phyloP scores from a whole-genome alignment of 1,140 invertebrate genomes.

The Pinna nobilis region DNA sequence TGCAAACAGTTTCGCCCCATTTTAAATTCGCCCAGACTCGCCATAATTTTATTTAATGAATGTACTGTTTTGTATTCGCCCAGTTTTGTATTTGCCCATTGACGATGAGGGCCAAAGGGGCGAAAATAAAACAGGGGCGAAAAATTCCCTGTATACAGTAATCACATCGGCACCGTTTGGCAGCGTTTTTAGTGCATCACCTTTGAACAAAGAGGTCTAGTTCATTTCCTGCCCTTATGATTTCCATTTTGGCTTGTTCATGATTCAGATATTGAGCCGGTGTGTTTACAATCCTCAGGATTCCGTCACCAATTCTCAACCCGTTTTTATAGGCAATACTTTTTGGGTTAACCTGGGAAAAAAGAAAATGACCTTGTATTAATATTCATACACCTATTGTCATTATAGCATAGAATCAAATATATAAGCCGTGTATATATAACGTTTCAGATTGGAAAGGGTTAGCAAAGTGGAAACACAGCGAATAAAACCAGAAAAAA shows the following conservation, averaged over 20 bases:
- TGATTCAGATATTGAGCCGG: conserved; percentile 68
- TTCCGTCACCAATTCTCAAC: conserved; percentile 69
- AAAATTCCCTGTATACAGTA: background rate
- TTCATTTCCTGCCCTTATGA: conserved; percentile 73
- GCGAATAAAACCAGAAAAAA: no score
- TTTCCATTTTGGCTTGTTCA: conserved; percentile 73
- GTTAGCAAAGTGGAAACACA: background rate
- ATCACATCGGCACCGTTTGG: no score
- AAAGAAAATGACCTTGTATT: background rate
- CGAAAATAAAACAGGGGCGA: background rate
- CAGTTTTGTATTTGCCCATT: conserved; percentile 7
- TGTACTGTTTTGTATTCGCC: no score
- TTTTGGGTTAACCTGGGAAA: conserved; percentile 66
- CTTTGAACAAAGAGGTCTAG: conserved; percentile 71
- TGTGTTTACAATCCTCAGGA: conserved; percentile 68
- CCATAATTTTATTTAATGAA: no score
- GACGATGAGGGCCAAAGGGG: no score
- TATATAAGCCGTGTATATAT: background rate
- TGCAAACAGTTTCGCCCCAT: no score
- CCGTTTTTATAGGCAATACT: conserved; percentile 70
- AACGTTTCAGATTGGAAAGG: background rate
- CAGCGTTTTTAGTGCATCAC: no score
- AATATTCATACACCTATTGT: background rate
- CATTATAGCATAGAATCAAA: background rate
- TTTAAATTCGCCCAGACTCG: no score